These are phyloP conservation scores for Hemithea aestivaria DNA, from an alignment of 2,888 invertebrate genomes.

Conservation along the genomic window DNA sequence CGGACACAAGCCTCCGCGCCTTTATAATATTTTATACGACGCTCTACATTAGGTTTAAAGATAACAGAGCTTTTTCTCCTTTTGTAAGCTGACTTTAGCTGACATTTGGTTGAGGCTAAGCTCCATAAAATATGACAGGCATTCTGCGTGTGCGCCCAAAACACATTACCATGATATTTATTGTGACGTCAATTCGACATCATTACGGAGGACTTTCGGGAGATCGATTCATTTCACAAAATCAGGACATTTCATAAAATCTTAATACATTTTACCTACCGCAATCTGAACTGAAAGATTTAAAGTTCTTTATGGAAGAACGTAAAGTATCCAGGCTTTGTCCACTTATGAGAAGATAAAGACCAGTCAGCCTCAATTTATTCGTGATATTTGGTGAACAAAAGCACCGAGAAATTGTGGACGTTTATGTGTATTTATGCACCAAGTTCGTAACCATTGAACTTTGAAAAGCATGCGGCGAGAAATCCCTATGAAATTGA, in stretches of 20 bases:
- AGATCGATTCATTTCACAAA: slow-evolving; percentile 54
- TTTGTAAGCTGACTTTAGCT: slow-evolving; percentile 65
- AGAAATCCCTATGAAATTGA: too few species aligned
- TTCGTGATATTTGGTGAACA: slow-evolving; percentile 8
- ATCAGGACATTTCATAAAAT: too few species aligned
- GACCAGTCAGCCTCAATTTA: too few species aligned
- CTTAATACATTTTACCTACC: too few species aligned
- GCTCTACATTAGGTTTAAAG: slow-evolving; percentile 69
- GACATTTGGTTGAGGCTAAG: slow-evolving; percentile 50
- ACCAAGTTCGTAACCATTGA: too few species aligned
- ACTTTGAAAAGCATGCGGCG: too few species aligned
- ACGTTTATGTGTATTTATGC: neutral
- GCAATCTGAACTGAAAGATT: too few species aligned
- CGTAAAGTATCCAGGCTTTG: too few species aligned
- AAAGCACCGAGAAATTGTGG: slow-evolving; percentile 3
- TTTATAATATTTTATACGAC: slow-evolving; percentile 73
- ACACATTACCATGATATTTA: slow-evolving; percentile 49
- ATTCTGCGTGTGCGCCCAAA: slow-evolving; percentile 46
- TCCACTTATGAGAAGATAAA: too few species aligned
- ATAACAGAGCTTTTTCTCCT: slow-evolving; percentile 74
- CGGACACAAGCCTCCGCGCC: slow-evolving; percentile 54
- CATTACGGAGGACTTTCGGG: slow-evolving; percentile 41
- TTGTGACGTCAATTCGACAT: slow-evolving; percentile 42
- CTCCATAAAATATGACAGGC: slow-evolving; percentile 59
- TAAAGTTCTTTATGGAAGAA: too few species aligned